phyloP scores from a whole-genome alignment of 2,888 invertebrate genomes.

The Cataglyphis albicans region DNA sequence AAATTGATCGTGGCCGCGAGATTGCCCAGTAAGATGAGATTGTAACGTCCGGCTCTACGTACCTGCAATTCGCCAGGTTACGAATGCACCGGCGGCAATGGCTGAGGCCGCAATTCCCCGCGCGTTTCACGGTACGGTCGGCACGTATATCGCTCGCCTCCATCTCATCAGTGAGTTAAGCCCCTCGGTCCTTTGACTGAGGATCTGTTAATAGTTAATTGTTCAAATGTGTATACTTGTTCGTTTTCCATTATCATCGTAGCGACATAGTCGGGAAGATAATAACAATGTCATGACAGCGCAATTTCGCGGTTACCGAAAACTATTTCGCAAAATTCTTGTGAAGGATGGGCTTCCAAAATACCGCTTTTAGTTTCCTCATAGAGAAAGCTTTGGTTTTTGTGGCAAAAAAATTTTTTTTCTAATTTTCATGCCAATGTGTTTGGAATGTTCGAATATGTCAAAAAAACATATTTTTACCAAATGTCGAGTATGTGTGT shows the following conservation, averaged over 20 bases:
- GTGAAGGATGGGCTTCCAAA: too few species aligned
- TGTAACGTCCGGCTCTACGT: conserved; percentile 60
- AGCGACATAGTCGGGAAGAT: conserved; percentile 12
- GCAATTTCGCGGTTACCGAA: conserved; percentile 18
- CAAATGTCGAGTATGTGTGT: too few species aligned
- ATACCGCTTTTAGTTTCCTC: too few species aligned
- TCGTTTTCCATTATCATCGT: conserved; percentile 1
- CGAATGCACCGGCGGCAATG: conserved; percentile 46
- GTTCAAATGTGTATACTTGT: conserved; percentile 64
- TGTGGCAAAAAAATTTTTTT: too few species aligned
- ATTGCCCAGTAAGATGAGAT: conserved; percentile 67
- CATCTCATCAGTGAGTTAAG: conserved; percentile 59
- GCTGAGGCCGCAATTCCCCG: conserved; percentile 66
- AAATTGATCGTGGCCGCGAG: conserved; percentile 70
- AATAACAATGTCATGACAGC: conserved; percentile 56
- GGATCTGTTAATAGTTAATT: conserved; percentile 72
- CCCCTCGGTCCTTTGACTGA: conserved; percentile 68
- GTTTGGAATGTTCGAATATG: too few species aligned
- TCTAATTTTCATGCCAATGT: too few species aligned
- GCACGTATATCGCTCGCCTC: conserved; percentile 57
- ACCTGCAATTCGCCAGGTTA: conserved; percentile 55
- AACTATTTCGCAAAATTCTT: not conserved
- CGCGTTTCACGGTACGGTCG: conserved; percentile 67
- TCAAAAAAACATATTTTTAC: too few species aligned
- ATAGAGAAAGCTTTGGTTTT: too few species aligned